Evolutionary conservation across 2,797 vertebrate genomes (phyloP), one percentile per base, ranked within the genome.

Genomic region (Pseudomugil gertrudae): DNA sequence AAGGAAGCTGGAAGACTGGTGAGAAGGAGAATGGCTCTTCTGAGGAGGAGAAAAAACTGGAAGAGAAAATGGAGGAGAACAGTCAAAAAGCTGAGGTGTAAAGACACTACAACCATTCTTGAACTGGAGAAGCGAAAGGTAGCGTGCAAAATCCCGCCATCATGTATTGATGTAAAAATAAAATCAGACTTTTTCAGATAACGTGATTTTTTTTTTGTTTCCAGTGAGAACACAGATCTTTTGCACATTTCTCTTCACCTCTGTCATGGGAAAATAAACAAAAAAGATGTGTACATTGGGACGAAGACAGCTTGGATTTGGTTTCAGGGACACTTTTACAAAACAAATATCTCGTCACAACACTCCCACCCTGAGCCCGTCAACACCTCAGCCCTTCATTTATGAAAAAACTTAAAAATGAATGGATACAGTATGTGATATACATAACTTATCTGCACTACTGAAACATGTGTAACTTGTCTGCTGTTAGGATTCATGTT

Each of bases 11-110:
- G 93, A 95, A 93, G 84, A 95, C 93, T 0, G 96, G 96, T 68
- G 96, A 97, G 84, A 98, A 96, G 87, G 97, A 99, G 87, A 92
- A 95, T 58, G 97, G 96, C 51, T 97, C 97, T 68, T 93, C 94
- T 78, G 97, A 99, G 84, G 97, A 99, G 92, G 97, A 97, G 91
- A 98, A 98, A 86, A 99, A 98, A 71, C 91, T 99, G 84, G 97
- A 98, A 89, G 97, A 98, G 90, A 97, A 92, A 62, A 79, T 90
- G 90, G 98, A 97, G 87, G 98, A 98, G 91, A 98, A 96, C 85
- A 97, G 96, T 89, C 97, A 98, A 86, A 99, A 98, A 92, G 95
- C 95, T 70, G 96, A 98, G 84, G 94, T 96, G 92, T 98, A 97
- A 95, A 91, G 91, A 76, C 85, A 84, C 48, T 9, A 57, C 64